Evolutionary conservation across 2,888 invertebrate species (phyloP), one percentile per base, ranked within the genome.

Genomic region (Ecliptopera silaceata): DNA sequence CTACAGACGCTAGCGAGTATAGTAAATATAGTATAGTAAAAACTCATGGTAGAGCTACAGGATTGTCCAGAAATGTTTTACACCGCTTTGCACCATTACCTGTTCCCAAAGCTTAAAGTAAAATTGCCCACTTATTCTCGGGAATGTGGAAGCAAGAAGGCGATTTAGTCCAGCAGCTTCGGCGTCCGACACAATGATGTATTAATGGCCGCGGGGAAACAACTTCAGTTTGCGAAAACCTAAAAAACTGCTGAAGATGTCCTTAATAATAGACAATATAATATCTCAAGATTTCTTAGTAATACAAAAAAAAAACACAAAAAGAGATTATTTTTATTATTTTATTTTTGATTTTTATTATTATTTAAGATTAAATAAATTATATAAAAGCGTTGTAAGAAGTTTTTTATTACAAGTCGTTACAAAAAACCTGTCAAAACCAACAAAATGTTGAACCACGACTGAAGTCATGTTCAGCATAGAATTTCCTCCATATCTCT

Each of bases 151-250:
- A 52, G 57, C 22, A 47, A 52, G 49, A 55, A 44, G 44, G 48
- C 55, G 55, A 43, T 57, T 57, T 43, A 43, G 52, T 52, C 47
- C 43, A 43, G 36, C 41, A 42, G 48, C 17, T 50, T 41, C 59
- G 62, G 63, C 64, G 52, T 68, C 70, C 66, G 77, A 80, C 82
- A 77, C 77, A 82, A 77, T 84, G 82, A 84, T 81, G 76, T 82
- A 86, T 85, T 82, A 84, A 82, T 80, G 72, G 52, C 45, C 43
- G 22, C 29, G 18, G 38, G 49, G 47, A 52, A 47, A 52, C 52
- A 47, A 47, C 43, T 52, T 48, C 13, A 38, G 38, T 38, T 36
- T 22, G 42, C 39, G n/a, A 20, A 50, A 46, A 47, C 32, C 43
- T 44, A 41, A 52, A 48, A 56, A 56, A 56, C 17, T 1, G 39